Evolutionary conservation across 2,888 invertebrate genomes (phyloP), one percentile per base, ranked within the genome.

Genomic region (Dasypolia templi): DNA sequence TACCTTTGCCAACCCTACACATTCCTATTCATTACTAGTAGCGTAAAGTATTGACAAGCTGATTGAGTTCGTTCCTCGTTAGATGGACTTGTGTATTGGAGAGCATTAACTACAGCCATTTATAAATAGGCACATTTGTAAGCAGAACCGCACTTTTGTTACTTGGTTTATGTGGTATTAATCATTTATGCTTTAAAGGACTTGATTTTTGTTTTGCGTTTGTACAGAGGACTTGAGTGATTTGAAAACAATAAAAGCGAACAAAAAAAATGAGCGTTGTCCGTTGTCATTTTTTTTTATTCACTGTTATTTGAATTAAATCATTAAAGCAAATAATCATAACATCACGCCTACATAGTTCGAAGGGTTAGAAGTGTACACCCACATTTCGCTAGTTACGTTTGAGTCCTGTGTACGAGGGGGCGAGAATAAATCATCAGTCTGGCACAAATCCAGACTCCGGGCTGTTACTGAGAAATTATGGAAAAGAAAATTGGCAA

Each of bases 71-170:
- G 14, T 29, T 9, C 44, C 42, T 75, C 12, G 56, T 42, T 55
- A 46, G 11, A 58, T 3, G 1, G 44, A 29, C 7, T 55, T 73
- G 62, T 46, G 53, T 3, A 22, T 29, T 29, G 22, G 61, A n/a
- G 26, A 32, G 14, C 35, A 35, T 44, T 55, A 55, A 61, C 44
- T 74, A 19, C 29, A 5, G 9, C 19, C 19, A 29, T 73, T 62
- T 22, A 14, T 53, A 39, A 74, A 35, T 61, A 55, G 26, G 14
- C 6, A n/a, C 11, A 39, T 73, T 53, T 72, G 51, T 73, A 46
- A 29, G 42, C 9, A 1, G 11, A 7, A 49, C 3, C 58, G 5
- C 26, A 70, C 11, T 29, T 46, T 39, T 14, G n/a, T 58, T 29
- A 58, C 0, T 12, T 14, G n/a, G 14, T 59, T 32, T 29, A 49